phyloP scores from a whole-genome alignment of 2,797 vertebrate genomes.

The Spinus pinus region DNA sequence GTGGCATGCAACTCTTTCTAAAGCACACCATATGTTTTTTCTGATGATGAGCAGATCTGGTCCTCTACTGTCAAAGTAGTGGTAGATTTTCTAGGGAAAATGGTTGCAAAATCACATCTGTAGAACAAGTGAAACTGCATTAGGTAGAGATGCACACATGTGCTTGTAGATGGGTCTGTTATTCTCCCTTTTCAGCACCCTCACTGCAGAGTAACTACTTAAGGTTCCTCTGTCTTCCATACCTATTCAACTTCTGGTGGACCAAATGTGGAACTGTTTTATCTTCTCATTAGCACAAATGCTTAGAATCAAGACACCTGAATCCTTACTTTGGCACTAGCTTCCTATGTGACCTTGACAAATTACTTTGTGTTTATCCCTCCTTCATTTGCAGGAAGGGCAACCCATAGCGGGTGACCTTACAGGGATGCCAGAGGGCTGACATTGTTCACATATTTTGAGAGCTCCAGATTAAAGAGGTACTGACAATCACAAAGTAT shows the following conservation, averaged over 20 bases:
- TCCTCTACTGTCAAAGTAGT: background rate
- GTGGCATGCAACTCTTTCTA: background rate
- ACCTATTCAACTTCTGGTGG: background rate
- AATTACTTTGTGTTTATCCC: background rate
- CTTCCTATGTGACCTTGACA: background rate
- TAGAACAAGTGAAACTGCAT: background rate
- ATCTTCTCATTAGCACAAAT: background rate
- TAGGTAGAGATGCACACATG: fast-evolving
- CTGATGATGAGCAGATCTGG: background rate
- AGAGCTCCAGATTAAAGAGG: background rate
- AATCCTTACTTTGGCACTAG: background rate
- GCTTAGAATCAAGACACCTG: background rate
- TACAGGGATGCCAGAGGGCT: background rate
- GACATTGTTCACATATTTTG: background rate
- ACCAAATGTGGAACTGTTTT: background rate
- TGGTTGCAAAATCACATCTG: background rate
- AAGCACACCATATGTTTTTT: background rate
- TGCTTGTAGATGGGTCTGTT: background rate
- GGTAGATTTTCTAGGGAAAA: background rate
- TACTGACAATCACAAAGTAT: background rate
- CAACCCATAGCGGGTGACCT: background rate
- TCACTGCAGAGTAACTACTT: background rate
- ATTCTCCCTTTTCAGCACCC: background rate
- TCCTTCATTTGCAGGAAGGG: background rate
- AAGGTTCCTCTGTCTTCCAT: background rate